A percentile compares a stretch with the other conserved stretches of the same genome.
Conservation (phyloP, 2,797 vertebrate genomes). For the Chelmon rostratus region DNA sequence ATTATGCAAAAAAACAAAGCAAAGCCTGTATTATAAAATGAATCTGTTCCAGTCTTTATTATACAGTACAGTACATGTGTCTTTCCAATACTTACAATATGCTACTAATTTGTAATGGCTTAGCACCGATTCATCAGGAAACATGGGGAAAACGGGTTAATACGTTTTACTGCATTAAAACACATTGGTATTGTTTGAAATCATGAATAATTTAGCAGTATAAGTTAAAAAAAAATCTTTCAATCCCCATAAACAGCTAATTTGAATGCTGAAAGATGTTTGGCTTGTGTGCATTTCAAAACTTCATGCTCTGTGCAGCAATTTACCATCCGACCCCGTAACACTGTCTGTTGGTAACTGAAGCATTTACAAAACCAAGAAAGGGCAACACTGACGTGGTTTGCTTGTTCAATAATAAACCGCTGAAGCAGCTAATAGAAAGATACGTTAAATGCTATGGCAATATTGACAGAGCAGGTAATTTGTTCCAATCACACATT, state of each 20-base stretch:
- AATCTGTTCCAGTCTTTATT: constrained; percentile 85
- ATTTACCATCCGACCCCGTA: constrained; percentile 22
- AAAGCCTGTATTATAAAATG: constrained; percentile 78
- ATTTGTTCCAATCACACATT: constrained; percentile 13
- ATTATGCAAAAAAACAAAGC: constrained; percentile 26
- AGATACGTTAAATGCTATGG: neutral
- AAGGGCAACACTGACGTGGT: constrained; percentile 44
- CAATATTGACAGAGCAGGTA: constrained; percentile 7
- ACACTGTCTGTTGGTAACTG: constrained; percentile 8
- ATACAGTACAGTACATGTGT: constrained; percentile 81
- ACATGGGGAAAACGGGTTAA: constrained; percentile 17
- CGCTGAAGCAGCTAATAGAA: constrained; percentile 14
- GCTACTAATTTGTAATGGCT: constrained; percentile 70
- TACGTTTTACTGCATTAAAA: constrained; percentile 41
- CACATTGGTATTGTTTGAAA: constrained; percentile 54
- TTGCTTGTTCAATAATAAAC: constrained; percentile 26
- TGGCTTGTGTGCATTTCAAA: constrained; percentile 20
- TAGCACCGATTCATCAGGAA: constrained; percentile 82
- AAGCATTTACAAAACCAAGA: constrained; percentile 56
- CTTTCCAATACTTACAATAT: constrained; percentile 78
- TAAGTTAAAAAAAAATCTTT: constrained; percentile 60
- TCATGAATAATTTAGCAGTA: constrained; percentile 82
- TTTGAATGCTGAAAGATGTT: constrained; percentile 33
- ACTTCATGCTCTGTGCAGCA: constrained; percentile 4
- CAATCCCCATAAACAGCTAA: constrained; percentile 27